Base-by-base conservation (phyloP, 2,888 invertebrate species). In the Alviniconcha strummeri region DNA sequence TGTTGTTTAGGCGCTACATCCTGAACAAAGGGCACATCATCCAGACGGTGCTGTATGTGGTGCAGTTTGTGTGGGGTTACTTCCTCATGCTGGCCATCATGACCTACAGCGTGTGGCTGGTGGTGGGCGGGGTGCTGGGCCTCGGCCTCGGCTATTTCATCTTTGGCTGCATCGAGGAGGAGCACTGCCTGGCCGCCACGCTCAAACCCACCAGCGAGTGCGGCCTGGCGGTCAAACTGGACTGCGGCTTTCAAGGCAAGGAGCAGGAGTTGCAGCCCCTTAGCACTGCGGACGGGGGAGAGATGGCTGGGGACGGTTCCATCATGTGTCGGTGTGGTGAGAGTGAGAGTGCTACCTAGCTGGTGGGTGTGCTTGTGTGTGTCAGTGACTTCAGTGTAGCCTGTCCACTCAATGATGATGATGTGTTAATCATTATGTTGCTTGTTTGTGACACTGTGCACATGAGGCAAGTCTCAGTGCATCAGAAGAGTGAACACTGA, bases 101-200 rank as follows among this genome's bases (percentile, higher is more conserved):
- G 87, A 86, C 87, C 79, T 86, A 84, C 82, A 87, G 83, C 55
- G 72, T 85, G 11, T 87, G 87, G 87, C n/a, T 87, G 19, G 64
- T 86, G 57, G 75, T 84, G 5, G 84, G 85, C 13, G 86, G 85
- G 7, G 76, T 86, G 54, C 17, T 77, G 36, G 87, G 87, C 15
- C 80, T 85, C 52, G 86, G 87, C 17, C 77, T 86, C 9, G 87
- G 86, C 57, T 86, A 87, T 81, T 87, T 86, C 69, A 86, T 85
- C 75, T 85, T 86, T 69, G 87, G 87, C 56, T 86, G 86, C 84
- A 77, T 83, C 6, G 86, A 86, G 74, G 84, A 83, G 80, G 85
- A 86, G 17, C 17, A 8, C 69, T 19, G 54, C 17, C 9, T 79
- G 54, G 19, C 52, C 3, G 71, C 57, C 5, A 55, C 77, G 8